Percentiles rank a stretch among this genome's conserved stretches.
These are phyloP conservation scores for Epicauta chinensis DNA, from an alignment of 1,140 invertebrate genomes.

Conservation along the genomic window DNA sequence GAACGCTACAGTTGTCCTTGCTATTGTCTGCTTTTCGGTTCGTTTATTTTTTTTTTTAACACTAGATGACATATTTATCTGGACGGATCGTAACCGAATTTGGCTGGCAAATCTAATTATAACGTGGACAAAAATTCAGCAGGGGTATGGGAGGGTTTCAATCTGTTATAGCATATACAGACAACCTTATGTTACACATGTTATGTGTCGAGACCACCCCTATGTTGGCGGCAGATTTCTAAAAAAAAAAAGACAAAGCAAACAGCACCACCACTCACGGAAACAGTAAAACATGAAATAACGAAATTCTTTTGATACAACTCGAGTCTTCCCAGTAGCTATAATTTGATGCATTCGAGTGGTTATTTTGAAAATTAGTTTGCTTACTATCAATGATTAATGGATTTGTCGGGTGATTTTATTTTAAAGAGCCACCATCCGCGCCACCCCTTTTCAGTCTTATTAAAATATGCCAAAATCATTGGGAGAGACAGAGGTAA, in stretches of 20 bases:
- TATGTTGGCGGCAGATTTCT: constrained; percentile 7
- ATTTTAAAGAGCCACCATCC: constrained; percentile 22
- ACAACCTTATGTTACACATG: constrained; percentile 11
- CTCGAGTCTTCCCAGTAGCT: not conserved
- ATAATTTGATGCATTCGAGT: constrained; percentile 11
- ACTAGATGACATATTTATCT: no score
- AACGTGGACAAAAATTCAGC: constrained; percentile 8
- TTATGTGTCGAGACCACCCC: constrained; percentile 8
- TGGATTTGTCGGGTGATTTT: constrained; percentile 23
- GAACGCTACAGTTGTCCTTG: no score
- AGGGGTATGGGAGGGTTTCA: constrained; percentile 2
- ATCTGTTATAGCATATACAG: constrained; percentile 5
- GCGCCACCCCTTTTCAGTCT: constrained; percentile 20
- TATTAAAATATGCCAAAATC: constrained; percentile 34
- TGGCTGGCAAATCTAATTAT: constrained; percentile 6
- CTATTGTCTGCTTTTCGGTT: no score
- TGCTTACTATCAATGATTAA: constrained; percentile 24
- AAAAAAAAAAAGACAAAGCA: not conserved
- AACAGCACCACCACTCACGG: not conserved
- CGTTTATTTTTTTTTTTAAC: no score
- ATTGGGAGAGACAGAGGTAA: constrained; percentile 16
- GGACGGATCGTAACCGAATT: no score
- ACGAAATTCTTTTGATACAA: constrained; percentile 6
- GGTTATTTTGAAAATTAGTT: constrained; percentile 16
- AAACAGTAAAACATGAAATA: constrained; percentile 6